Percentiles rank a stretch among this genome's conserved stretches.
Conservation (phyloP, 2,113 vertebrate species). For the Isichthys henryi region DNA sequence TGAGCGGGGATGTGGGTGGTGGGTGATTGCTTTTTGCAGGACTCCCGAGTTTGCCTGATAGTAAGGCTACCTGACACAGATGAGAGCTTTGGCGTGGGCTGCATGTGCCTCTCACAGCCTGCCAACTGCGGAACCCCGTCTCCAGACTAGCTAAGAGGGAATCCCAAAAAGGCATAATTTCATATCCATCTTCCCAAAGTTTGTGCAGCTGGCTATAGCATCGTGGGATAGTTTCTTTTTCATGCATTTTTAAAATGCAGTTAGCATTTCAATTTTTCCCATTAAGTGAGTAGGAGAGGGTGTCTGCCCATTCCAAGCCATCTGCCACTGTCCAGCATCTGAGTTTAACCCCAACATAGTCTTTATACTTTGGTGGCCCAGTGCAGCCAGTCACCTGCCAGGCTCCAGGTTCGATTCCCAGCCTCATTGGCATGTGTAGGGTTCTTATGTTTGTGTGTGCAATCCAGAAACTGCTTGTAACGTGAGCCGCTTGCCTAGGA, state of each 20-base stretch:
- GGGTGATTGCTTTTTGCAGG: not conserved
- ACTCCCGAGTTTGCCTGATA: not conserved
- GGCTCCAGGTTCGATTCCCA: too few relatives aligned
- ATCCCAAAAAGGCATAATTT: not conserved
- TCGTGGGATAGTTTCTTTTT: not conserved
- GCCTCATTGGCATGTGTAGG: too few relatives aligned
- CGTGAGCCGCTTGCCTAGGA: too few relatives aligned
- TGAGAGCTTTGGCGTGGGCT: not conserved
- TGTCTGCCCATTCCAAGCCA: not conserved
- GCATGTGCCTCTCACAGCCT: not conserved
- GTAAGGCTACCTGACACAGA: not conserved
- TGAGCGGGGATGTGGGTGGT: not conserved
- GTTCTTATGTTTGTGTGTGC: too few relatives aligned
- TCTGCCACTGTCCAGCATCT: too few relatives aligned
- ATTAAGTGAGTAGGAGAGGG: not conserved
- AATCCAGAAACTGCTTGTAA: too few relatives aligned
- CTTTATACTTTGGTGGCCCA: too few relatives aligned
- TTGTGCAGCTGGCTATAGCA: not conserved
- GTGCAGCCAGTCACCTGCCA: too few relatives aligned
- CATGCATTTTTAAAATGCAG: not conserved
- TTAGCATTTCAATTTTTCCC: not conserved
- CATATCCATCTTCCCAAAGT: not conserved
- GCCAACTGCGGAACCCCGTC: not conserved
- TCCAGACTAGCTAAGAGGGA: not conserved
- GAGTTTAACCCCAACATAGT: too few relatives aligned